These are phyloP conservation scores for Ciconia stormi DNA, from an alignment of 2,113 vertebrate species.

Conservation along the genomic window DNA sequence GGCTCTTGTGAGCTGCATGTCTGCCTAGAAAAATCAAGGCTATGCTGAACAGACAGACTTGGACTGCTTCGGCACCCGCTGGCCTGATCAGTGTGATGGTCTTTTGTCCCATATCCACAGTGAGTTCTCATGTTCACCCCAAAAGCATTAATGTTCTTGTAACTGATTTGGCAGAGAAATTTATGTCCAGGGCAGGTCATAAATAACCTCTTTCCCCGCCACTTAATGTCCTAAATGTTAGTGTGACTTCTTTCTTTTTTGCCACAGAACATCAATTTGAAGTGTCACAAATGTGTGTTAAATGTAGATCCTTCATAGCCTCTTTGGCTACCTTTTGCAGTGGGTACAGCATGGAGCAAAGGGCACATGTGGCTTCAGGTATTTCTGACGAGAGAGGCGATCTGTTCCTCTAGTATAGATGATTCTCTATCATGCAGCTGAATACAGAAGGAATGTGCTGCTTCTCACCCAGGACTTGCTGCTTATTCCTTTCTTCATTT, in stretches of 20 bases:
- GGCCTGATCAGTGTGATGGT: neutral
- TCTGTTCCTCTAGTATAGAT: neutral
- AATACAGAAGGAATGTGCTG: neutral
- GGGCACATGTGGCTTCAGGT: fast-evolving
- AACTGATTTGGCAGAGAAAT: neutral
- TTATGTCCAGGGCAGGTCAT: neutral
- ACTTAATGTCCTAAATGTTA: neutral
- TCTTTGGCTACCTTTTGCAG: neutral
- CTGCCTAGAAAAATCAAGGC: neutral
- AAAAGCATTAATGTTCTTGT: neutral
- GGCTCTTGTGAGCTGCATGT: neutral
- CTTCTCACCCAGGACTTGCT: neutral
- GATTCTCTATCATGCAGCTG: neutral
- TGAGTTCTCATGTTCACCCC: neutral
- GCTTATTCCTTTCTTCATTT: neutral
- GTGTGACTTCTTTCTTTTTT: neutral
- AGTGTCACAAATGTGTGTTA: neutral
- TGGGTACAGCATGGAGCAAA: neutral
- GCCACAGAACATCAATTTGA: neutral
- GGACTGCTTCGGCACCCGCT: neutral
- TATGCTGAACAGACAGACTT: neutral
- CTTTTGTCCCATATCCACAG: neutral
- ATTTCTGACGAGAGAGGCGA: fast-evolving
- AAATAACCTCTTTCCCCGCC: neutral
- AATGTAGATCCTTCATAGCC: too few species aligned